Evolutionary conservation across 2,797 vertebrate genomes (phyloP), one percentile per base, ranked within the genome.

Genomic region (Onychomys leucogaster): DNA sequence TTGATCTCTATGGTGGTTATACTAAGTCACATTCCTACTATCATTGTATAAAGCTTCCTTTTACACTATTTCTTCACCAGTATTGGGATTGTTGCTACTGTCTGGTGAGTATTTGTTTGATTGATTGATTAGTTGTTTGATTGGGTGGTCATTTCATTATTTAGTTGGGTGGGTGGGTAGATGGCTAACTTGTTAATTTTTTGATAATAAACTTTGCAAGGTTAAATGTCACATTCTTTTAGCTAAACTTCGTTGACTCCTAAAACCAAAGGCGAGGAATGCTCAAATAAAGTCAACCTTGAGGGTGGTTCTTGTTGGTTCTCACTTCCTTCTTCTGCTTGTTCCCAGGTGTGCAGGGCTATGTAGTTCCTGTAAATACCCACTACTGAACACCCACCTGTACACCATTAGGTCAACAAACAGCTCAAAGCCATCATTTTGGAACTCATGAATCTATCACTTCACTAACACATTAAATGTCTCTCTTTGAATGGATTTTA

Each of bases 191-290:
- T 85, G 43, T n/a, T 69, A 32, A 25, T n/a, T 52, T n/a, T 85
- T 46, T 34, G 10, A 88, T 65, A 63, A 41, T 84, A 32, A 17
- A 14, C 41, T 46, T 65, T 84, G 43, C 49, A 85, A 32, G 43
- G 19, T 25, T 46, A 43, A 67, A 67, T 49, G 61, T 32, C 83
- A 69, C 43, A 25, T 52, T 25, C 2, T 52, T 67, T 61, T 10
- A 89, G 13, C 32, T 78, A 85, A 96, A 76, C 1, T 65, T 85
- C 14, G 57, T 49, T 21, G 4, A 0, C 6, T 89, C 16, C 67
- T 5, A 17, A 96, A 92, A 75, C 78, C 75, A 89, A 92, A 95
- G 11, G 85, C 37, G 93, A 84, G 29, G 43, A 34, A 52, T 12
- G 34, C 0, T 4, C 67, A 29, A 16, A 61, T n/a, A 55, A 55